Percentiles rank a stretch among this genome's conserved stretches.
phyloP scores from a whole-genome alignment of 2,113 vertebrate genomes.

The Corythornis madagascariensis region DNA sequence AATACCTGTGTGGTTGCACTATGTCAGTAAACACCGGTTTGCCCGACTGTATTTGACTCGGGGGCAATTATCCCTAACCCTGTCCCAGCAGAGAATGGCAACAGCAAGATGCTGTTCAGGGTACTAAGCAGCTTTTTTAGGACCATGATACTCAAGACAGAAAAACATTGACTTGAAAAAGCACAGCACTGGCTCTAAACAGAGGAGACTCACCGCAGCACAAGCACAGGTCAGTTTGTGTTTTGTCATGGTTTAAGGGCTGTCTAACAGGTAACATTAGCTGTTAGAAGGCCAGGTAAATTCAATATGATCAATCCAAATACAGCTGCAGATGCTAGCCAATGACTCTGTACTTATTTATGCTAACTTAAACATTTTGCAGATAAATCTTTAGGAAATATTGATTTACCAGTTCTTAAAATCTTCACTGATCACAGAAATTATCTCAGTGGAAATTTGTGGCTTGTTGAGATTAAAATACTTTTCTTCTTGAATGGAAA shows the following conservation, averaged over 20 bases:
- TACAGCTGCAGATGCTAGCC: background rate
- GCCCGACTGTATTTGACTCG: background rate
- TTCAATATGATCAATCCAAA: background rate
- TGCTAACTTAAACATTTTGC: background rate
- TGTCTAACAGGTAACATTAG: background rate
- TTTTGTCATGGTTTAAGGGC: background rate
- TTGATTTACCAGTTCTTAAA: background rate
- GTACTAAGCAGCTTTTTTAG: background rate
- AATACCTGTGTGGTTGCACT: background rate
- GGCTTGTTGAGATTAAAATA: background rate
- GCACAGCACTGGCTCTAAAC: background rate
- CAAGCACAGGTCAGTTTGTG: background rate
- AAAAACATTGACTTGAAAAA: background rate
- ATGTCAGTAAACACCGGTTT: background rate
- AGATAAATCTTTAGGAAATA: background rate
- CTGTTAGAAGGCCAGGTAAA: background rate
- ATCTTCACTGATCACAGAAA: background rate
- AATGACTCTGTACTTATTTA: background rate
- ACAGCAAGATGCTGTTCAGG: background rate
- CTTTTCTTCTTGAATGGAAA: background rate
- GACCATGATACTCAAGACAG: background rate
- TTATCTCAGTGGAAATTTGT: background rate
- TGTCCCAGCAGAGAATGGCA: background rate
- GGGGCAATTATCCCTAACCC: background rate
- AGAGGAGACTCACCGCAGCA: background rate